Conservation (phyloP, 2,797 vertebrate genomes). For the Manis pentadactyla region DNA sequence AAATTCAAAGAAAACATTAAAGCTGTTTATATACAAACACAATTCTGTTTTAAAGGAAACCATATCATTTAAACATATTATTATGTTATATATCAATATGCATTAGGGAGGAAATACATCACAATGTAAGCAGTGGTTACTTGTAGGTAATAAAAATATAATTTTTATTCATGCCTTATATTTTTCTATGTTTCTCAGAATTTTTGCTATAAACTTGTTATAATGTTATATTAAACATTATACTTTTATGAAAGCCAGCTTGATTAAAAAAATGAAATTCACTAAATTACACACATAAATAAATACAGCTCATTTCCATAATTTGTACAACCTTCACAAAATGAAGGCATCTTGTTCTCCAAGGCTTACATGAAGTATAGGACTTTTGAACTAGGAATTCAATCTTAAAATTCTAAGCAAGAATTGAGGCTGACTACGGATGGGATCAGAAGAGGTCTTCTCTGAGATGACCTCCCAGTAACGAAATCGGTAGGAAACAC, state of each 20-base stretch:
- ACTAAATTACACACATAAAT: neutral
- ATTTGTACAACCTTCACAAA: neutral
- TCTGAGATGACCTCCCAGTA: neutral
- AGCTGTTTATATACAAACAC: neutral
- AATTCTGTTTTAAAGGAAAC: slow-evolving; percentile 32
- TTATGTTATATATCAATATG: neutral
- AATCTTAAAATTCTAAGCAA: neutral
- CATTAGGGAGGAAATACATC: neutral
- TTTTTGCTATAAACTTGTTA: neutral
- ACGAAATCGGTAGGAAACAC: neutral
- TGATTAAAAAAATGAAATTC: neutral
- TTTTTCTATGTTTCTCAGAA: neutral
- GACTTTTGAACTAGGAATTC: neutral
- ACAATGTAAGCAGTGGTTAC: neutral
- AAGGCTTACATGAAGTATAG: neutral
- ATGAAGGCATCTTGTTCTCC: neutral
- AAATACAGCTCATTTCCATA: neutral
- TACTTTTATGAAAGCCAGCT: neutral
- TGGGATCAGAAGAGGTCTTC: neutral
- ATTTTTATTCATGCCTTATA: neutral
- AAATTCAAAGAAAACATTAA: slow-evolving; percentile 28
- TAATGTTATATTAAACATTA: neutral
- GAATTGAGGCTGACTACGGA: neutral
- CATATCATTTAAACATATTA: slow-evolving; percentile 6
- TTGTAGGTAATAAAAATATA: neutral